These are phyloP conservation scores for Rutpela maculata DNA, from an alignment of 2,888 invertebrate genomes.

Conservation along the genomic window DNA sequence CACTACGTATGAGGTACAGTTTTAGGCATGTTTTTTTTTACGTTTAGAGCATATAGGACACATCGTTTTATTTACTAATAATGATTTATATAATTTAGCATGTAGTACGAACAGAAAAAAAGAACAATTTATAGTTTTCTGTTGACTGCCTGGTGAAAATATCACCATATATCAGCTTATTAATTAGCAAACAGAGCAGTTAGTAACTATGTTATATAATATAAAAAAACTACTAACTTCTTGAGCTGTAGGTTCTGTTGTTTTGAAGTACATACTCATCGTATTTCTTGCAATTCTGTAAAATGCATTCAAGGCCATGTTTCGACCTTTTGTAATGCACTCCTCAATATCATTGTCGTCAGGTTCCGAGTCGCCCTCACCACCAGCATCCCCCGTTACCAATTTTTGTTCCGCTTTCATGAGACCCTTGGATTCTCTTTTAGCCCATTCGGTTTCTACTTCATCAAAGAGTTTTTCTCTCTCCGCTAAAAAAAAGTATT, in stretches of 20 bases:
- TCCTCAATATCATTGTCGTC: constrained; percentile 80
- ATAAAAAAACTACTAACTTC: constrained; percentile 74
- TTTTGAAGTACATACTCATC: constrained; percentile 87
- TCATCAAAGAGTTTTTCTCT: constrained; percentile 83
- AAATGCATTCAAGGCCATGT: constrained; percentile 87
- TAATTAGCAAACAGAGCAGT: neutral
- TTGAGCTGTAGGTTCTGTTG: constrained; percentile 79
- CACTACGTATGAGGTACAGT: no score
- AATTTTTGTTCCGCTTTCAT: constrained; percentile 65
- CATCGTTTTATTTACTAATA: no score
- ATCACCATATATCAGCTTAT: no score
- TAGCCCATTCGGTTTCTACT: constrained; percentile 86
- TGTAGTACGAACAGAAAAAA: no score
- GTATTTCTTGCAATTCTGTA: constrained; percentile 89
- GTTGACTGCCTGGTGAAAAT: no score
- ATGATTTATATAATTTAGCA: no score
- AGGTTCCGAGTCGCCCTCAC: constrained; percentile 72
- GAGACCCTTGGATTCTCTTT: constrained; percentile 76
- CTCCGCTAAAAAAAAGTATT: constrained; percentile 76
- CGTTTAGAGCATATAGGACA: no score
- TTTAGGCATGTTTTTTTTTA: no score
- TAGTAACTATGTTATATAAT: neutral
- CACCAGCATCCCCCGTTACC: constrained; percentile 63
- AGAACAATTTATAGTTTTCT: no score
- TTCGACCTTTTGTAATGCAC: constrained; percentile 87